A percentile compares a stretch with the other conserved stretches of the same genome.
Evolutionary conservation across 2,888 invertebrate species (phyloP).

Genomic region (Drosophila mettleri): DNA sequence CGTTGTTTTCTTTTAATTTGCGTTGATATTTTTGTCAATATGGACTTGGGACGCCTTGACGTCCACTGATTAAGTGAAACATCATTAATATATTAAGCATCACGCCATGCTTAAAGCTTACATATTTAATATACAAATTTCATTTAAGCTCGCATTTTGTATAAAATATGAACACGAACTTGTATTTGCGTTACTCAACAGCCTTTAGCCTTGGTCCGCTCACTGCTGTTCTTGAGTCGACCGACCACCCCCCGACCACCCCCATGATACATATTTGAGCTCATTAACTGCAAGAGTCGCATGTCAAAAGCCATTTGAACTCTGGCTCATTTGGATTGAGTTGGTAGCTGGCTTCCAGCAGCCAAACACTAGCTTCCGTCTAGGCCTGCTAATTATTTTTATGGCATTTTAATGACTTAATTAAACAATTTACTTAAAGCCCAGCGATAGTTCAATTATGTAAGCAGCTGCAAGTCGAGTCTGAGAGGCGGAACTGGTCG

Average conservation of each 20-base stretch:
- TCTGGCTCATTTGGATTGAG: conserved; percentile 28
- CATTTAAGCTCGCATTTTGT: conserved; percentile 1
- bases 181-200: conserved; percentile 29
- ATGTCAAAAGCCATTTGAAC: conserved; percentile 72
- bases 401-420: conserved; percentile 77
- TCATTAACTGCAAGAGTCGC: conserved; percentile 52
- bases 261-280: conserved; percentile 36
- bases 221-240: conserved; percentile 7
- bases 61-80: conserved; percentile 4
- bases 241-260: conserved; percentile 6
- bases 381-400: conserved; percentile 72
- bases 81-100: conserved; percentile 7
- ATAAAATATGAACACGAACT: conserved; percentile 20
- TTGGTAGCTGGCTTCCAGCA: conserved; percentile 19
- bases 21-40: conserved; percentile 33
- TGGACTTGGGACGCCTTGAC: conserved; percentile 44
- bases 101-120: conserved; percentile 4
- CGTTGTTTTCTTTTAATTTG: conserved; percentile 11
- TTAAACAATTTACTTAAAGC: conserved; percentile 75
- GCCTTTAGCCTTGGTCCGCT: conserved; percentile 40
- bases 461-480: conserved; percentile 48
- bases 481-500: background rate
- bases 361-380: conserved; percentile 32
- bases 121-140: conserved; percentile 12
- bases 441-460: conserved; percentile 71